Base-by-base conservation (phyloP, 2,888 invertebrate species). In the Tanytarsus gracilentus region DNA sequence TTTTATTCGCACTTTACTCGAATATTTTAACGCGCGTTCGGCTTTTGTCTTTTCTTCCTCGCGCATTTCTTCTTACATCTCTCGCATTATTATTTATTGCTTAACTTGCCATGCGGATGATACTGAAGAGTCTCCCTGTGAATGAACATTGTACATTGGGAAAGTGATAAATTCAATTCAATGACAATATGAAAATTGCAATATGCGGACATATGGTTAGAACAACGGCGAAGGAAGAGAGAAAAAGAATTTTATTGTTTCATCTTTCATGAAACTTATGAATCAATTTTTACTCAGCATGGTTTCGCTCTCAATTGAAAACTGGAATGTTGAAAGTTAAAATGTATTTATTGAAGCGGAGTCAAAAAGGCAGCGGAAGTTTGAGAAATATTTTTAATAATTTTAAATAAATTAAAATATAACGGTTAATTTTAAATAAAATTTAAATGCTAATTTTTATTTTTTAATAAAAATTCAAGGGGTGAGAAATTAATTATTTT, bases 271-370 rank as follows among this genome's bases (percentile, higher is more conserved):
- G 7, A 39, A 16, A 23, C 39, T 53, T 53, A 26, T 53, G 53
- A 53, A 53, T 53, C 53, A 53, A 53, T 36, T 53, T 53, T 53
- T 53, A n/a, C 53, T 5, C 53, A 53, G 53, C 53, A 53, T 29
- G 53, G 39, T n/a, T 18, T 36, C 27, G 25, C 9, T 27, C 21
- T 44, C 44, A 44, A 23, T 9, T 44, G 9, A 21, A 18, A n/a
- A n/a, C n/a, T n/a, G n/a, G n/a, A n/a, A n/a, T n/a, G n/a, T n/a
- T n/a, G n/a, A n/a, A n/a, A n/a, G n/a, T n/a, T n/a, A n/a, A n/a
- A n/a, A n/a, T n/a, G n/a, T n/a, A n/a, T n/a, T n/a, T n/a, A n/a
- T n/a, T n/a, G n/a, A n/a, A n/a, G n/a, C n/a, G n/a, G n/a, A n/a
- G n/a, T n/a, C n/a, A 30, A 8, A 30, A 30, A 30, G 30, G 6